Percentiles rank a stretch among this genome's conserved stretches.
Conservation (phyloP, 2,888 invertebrate genomes). For the Agonopterix subpropinquella region DNA sequence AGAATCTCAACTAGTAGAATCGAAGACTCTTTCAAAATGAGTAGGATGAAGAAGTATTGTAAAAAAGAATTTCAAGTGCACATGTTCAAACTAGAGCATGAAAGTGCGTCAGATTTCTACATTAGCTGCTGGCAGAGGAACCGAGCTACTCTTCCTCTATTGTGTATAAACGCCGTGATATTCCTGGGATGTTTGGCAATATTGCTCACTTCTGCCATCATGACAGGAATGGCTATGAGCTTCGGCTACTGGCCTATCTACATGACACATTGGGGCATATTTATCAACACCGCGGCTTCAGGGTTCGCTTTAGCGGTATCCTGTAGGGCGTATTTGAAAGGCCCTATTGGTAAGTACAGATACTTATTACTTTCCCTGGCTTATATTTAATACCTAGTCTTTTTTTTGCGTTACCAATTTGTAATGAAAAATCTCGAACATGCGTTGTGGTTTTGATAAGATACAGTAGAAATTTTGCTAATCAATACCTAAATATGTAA, state of each 20-base stretch:
- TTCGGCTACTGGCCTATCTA: conserved; percentile 47
- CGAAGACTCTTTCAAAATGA: conserved; percentile 30
- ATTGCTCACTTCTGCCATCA: conserved; percentile 33
- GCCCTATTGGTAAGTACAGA: conserved; percentile 44
- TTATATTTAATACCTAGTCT: no score
- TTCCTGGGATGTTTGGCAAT: conserved; percentile 43
- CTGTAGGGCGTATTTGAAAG: conserved; percentile 25
- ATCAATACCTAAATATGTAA: no score
- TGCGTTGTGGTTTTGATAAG: no score
- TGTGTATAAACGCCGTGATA: conserved; percentile 37
- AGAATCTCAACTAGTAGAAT: no score
- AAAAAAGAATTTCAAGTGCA: conserved; percentile 34
- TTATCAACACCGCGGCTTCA: conserved; percentile 39
- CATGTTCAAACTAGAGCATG: conserved; percentile 40
- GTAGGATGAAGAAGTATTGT: conserved; percentile 39
- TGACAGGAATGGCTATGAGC: conserved; percentile 17
- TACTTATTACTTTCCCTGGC: no score
- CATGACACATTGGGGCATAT: conserved; percentile 59
- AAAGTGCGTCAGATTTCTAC: conserved; percentile 43
- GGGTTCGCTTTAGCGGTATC: conserved; percentile 43
- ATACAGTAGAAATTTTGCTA: no score
- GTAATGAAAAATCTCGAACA: no score
- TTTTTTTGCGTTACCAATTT: no score
- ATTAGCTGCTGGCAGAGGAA: conserved; percentile 43
- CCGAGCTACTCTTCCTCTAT: conserved; percentile 36